A percentile compares a stretch with the other conserved stretches of the same genome.
phyloP scores from a whole-genome alignment of 2,113 vertebrate species.

The Pluvialis apricaria region DNA sequence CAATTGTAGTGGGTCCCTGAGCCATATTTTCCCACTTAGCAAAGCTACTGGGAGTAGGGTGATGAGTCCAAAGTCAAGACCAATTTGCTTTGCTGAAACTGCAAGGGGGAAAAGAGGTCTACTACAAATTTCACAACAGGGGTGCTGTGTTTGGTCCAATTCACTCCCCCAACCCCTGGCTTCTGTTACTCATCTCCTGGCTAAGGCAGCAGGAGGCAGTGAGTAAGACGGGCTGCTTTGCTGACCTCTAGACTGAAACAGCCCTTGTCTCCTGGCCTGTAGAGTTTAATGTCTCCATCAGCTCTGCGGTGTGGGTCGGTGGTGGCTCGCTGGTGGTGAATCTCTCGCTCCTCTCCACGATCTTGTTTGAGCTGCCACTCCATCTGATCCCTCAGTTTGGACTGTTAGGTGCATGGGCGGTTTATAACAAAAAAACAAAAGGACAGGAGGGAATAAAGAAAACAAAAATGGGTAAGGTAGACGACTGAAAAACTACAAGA shows the following conservation, averaged over 20 bases:
- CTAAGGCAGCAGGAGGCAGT: conserved; percentile 29
- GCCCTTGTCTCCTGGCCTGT: conserved; percentile 82
- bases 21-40: neutral
- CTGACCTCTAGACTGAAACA: conserved; percentile 95
- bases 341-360: conserved; percentile 82
- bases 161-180: neutral
- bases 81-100: neutral
- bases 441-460: conserved; percentile 68
- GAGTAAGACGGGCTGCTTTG: conserved; percentile 57
- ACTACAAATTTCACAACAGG: neutral
- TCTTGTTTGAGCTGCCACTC: conserved; percentile 90
- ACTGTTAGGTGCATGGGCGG: conserved; percentile 88
- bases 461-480: conserved; percentile 74
- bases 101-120: neutral
- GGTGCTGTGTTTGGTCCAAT: neutral
- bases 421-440: conserved; percentile 79
- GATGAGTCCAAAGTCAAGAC: neutral
- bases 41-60: neutral
- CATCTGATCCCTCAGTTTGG: conserved; percentile 95
- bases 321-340: conserved; percentile 74
- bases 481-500: conserved; percentile 83
- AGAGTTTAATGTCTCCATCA: conserved; percentile 87
- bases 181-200: conserved; percentile 24
- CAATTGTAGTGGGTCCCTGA: neutral
- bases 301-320: conserved; percentile 84